Base-by-base conservation (phyloP, 2,888 invertebrate genomes). In the Oscheius sp. region DNA sequence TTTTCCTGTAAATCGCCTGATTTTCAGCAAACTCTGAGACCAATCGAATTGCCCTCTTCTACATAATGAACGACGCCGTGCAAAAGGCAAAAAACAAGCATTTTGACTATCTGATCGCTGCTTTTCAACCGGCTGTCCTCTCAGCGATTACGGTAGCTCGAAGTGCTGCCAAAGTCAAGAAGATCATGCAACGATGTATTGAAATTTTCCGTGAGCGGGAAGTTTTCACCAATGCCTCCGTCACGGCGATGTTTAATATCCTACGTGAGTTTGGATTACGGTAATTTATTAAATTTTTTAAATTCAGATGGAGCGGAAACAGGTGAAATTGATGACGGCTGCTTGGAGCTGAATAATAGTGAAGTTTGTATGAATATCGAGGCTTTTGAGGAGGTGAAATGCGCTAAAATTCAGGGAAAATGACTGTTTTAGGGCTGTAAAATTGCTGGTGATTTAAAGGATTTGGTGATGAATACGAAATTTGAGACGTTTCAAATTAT, bases 51-150 rank as follows among this genome's bases (percentile, higher is more conserved):
- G 96, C 95, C 18, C 94, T 95, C 86, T 94, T 99, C 93, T 99
- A 99, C 90, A 91, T 99, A 85, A 97, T 98, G 43, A 99, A 99
- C 91, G 99, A 99, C 91, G 96, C 99, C 23, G 96, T 99, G 86
- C 99, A 99, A 89, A 98, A 97, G 55, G 86, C 84, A 35, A 83
- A 82, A 63, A 75, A 78, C 56, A 85, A 88, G 73, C 78, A 83
- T 59, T 29, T 76, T 7, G 81, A 80, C 27, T 64, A 72, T 5
- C 41, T 82, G 13, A 76, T 79, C 21, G 73, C 77, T 25, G 76
- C 79, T 5, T 83, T 83, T 66, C 81, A 83, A 46, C 83, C 80
- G 6, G 78, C 80, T 7, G 80, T 78, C 9, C 63, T 79, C 12
- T 61, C 75, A n/a, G 79, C 79, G 9, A 76, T 83, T n/a, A 61